Base-by-base conservation (phyloP, 1,140 invertebrate species). In the Zeugodacus cucurbitae region DNA sequence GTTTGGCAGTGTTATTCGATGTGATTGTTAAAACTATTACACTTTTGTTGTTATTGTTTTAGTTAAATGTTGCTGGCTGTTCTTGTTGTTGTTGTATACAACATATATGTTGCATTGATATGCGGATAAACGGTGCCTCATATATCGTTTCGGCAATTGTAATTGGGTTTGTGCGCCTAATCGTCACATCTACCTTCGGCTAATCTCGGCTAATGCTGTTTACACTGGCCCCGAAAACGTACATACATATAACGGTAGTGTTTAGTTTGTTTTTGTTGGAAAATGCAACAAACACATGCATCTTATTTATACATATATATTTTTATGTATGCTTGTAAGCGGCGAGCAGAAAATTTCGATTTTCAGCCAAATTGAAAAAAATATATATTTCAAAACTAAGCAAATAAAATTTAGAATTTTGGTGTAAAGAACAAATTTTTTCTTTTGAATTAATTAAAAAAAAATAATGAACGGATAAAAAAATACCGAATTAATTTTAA, bases 111-210 rank as follows among this genome's bases (percentile, higher is more conserved):
- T 54, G 48, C 48, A 54, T 54, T 17, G 48, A 54, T 62, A 62
- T 22, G 22, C 22, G 22, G 26, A n/a, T 62, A 62, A 62, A 62
- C 58, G 26, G 58, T 62, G 26, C 26, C 58, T 87, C 59, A 67
- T 44, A 82, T 62, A 7, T 48, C 74, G 74, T 34, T 59, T 41
- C 3, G 62, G n/a, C 59, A 62, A 70, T 67, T 91, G 91, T 92
- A 92, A 92, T 92, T 92, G 91, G 91, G 91, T 92, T 92, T 92
- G 91, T 90, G 90, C n/a, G 90, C 90, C 91, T 92, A 92, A 92
- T 92, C 91, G 91, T 90, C 91, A 91, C 90, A 92, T 92, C 91
- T 91, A 92, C 91, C 91, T 91, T 92, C 91, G 91, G 91, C 88
- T 92, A 89, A 92, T 92, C 91, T 89, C 87, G 91, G 91, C 91